Base-by-base conservation (phyloP, 2,888 invertebrate genomes). In the Leucoma salicis region DNA sequence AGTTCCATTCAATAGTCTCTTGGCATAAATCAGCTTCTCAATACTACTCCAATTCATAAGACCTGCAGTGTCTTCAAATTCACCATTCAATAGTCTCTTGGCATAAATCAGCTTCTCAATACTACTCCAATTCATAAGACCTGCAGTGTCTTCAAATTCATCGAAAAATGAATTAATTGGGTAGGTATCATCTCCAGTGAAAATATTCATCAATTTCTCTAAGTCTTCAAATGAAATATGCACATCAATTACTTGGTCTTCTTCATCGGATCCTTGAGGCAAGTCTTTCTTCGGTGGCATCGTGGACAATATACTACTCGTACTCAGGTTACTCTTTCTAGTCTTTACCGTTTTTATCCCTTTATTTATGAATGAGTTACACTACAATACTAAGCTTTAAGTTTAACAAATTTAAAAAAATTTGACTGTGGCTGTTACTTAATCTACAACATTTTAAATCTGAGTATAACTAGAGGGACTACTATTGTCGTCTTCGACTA, bases 31-130 rank as follows among this genome's bases (percentile, higher is more conserved):
- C 2, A 39, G 14, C 13, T 40, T 36, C 13, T 45, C 40, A 10
- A 36, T 14, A 5, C 33, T n/a, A 1, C 13, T 37, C 44, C 44
- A 39, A 1, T 37, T 16, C 40, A 45, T 40, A 1, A 40, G 0
- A 0, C 31, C 2, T 1, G 45, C 24, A 12, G 12, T n/a, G 15
- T 45, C 39, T 24, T 45, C 39, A 33, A 45, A 25, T 25, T 25
- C 10, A 2, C 8, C 25, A 3, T 10, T 10, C 4, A 46, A 3
- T 1, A 46, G 31, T 25, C 46, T 2, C 10, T 46, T 40, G 0
- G 34, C 45, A 8, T 41, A 46, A 3, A 46, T 21, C 2, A 39
- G 14, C 13, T 40, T 36, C 13, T 45, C 40, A 10, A 36, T 14
- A 5, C 33, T n/a, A 1, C 13, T 37, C 44, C 44, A 39, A 1